Evolutionary conservation across 2,113 vertebrate species (phyloP).

Genomic region (Eclectus roratus): DNA sequence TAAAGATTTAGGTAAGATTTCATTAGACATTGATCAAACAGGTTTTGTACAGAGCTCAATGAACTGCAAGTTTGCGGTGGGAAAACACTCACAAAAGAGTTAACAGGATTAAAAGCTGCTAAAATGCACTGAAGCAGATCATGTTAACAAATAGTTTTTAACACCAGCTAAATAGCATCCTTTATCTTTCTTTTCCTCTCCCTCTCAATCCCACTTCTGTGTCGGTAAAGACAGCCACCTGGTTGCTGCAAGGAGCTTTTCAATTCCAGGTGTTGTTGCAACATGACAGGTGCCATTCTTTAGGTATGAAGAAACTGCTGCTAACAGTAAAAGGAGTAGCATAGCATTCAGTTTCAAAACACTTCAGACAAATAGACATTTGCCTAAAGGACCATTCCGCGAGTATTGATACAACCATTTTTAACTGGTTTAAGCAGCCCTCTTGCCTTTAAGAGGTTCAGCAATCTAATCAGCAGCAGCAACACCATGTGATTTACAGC

Average conservation of each 20-base stretch:
- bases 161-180: background rate
- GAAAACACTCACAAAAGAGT: background rate
- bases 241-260: background rate
- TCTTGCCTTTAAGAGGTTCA: background rate
- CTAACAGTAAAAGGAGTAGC: background rate
- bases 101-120: background rate
- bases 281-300: background rate
- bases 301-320: background rate
- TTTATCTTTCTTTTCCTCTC: background rate
- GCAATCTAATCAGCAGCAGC: background rate
- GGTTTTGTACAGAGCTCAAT: background rate
- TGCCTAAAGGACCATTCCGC: background rate
- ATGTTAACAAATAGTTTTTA: background rate
- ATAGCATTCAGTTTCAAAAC: background rate
- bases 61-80: background rate
- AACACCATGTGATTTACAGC: background rate
- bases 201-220: background rate
- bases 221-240: background rate
- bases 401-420: background rate
- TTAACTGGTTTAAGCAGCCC: background rate
- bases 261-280: background rate
- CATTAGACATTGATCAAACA: slow-evolving; percentile 11
- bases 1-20: slow-evolving; percentile 51
- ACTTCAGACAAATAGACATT: background rate
- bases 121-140: background rate